Evolutionary conservation across 2,888 invertebrate genomes (phyloP).

Genomic region (Seira musarum): DNA sequence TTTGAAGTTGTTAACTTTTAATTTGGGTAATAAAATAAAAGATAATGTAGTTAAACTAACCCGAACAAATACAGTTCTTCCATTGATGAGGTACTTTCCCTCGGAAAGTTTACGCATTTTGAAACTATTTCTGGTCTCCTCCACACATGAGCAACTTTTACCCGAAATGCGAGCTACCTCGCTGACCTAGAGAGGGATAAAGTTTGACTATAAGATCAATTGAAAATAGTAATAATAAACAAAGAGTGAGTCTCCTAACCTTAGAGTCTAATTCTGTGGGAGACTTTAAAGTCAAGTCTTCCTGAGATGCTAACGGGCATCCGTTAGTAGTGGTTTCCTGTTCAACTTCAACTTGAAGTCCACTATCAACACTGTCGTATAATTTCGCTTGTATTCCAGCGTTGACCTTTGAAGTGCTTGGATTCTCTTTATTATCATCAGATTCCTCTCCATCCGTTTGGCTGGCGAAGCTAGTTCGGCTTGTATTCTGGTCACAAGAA

Average conservation of each 20-base stretch:
- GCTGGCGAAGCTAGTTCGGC: conserved; percentile 62
- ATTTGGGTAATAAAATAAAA: background rate
- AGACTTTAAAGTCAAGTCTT: conserved; percentile 67
- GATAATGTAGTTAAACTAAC: conserved; percentile 77
- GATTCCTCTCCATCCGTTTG: conserved; percentile 61
- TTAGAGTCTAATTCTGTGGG: conserved; percentile 82
- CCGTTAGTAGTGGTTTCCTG: conserved; percentile 24
- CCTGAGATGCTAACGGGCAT: conserved; percentile 11
- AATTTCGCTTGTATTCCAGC: conserved; percentile 63
- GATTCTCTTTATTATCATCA: conserved; percentile 67
- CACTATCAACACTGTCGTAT: conserved; percentile 70
- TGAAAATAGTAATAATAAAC: conserved; percentile 4
- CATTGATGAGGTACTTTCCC: conserved; percentile 89
- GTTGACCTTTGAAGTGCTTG: conserved; percentile 39
- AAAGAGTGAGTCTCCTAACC: conserved; percentile 67
- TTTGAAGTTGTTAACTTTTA: background rate
- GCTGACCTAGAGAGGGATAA: conserved; percentile 75
- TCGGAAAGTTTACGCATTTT: conserved; percentile 87
- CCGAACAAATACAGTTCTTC: conserved; percentile 89
- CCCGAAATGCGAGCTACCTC: conserved; percentile 82
- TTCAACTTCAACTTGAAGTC: conserved; percentile 72
- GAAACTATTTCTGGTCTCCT: conserved; percentile 81
- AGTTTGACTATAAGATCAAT: background rate
- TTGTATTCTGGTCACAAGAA: conserved; percentile 52
- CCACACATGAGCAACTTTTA: conserved; percentile 81